Conservation (phyloP, 2,888 invertebrate species). For the Podabrus alpinus region DNA sequence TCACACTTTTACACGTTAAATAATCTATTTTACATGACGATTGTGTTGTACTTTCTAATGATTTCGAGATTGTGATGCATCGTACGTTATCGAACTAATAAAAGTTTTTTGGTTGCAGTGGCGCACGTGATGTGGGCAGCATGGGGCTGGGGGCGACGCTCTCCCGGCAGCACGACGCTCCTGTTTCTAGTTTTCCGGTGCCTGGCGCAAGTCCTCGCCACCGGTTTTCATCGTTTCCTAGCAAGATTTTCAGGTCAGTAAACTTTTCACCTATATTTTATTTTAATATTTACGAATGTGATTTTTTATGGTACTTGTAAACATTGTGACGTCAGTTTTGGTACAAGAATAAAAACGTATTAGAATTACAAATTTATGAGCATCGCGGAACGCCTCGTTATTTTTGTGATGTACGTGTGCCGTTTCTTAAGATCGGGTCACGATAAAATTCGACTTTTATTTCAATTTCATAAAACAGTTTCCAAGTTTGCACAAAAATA, state of each 20-base stretch:
- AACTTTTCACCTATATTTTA: slow-evolving; percentile 34
- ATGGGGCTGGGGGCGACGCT: slow-evolving; percentile 50
- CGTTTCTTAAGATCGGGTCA: neutral
- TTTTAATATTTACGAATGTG: neutral
- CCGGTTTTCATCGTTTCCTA: slow-evolving; percentile 60
- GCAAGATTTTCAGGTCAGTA: slow-evolving; percentile 65
- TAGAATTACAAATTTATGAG: neutral
- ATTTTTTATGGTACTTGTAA: neutral
- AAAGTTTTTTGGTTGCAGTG: slow-evolving; percentile 53
- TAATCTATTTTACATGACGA: neutral
- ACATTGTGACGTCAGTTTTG: neutral
- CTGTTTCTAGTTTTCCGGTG: slow-evolving; percentile 52
- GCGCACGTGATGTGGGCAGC: slow-evolving; percentile 57
- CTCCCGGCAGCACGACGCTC: slow-evolving; percentile 49
- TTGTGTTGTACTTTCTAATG: slow-evolving; percentile 24
- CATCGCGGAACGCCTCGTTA: neutral
- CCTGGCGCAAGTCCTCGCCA: slow-evolving; percentile 55
- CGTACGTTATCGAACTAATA: slow-evolving; percentile 13
- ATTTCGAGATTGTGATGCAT: slow-evolving; percentile 13
- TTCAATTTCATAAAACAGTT: neutral
- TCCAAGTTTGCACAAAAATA: neutral
- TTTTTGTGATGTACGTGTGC: neutral
- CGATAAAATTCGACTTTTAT: neutral
- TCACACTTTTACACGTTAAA: slow-evolving; percentile 14
- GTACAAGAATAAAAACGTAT: neutral